These are phyloP conservation scores for Temnothorax longispinosus DNA, from an alignment of 1,140 invertebrate genomes.

Conservation along the genomic window DNA sequence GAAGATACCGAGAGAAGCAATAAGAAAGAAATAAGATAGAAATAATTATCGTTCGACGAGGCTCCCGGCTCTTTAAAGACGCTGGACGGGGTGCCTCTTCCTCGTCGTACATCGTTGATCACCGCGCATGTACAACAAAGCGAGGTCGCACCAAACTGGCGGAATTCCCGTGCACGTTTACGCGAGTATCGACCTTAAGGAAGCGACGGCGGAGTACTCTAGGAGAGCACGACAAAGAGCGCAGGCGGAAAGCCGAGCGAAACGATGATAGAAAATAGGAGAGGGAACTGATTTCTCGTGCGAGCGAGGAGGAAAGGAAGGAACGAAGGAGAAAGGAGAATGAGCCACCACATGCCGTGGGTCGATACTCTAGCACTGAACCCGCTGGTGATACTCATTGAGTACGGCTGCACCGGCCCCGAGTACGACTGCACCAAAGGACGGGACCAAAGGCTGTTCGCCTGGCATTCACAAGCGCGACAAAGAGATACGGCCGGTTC, in stretches of 20 bases:
- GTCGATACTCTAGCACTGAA: constrained; percentile 81
- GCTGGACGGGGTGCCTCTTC: constrained; percentile 33
- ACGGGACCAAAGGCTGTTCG: neutral
- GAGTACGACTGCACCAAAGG: constrained; percentile 29
- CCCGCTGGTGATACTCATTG: constrained; percentile 8
- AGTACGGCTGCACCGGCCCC: constrained; percentile 72
- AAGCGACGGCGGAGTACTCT: neutral
- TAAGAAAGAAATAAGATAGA: neutral
- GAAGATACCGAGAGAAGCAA: neutral
- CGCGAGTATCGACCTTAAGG: constrained; percentile 57
- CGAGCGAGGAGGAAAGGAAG: constrained; percentile 45
- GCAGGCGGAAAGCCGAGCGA: constrained; percentile 11
- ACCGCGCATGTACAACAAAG: constrained; percentile 75
- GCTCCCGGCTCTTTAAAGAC: constrained; percentile 13
- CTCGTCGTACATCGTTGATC: constrained; percentile 30
- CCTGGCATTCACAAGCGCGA: neutral
- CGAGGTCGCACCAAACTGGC: constrained; percentile 5
- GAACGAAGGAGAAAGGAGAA: constrained; percentile 67
- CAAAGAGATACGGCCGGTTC: neutral
- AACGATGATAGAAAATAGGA: constrained; percentile 37
- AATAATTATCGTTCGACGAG: neutral
- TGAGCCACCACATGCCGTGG: constrained; percentile 69
- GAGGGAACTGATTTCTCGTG: constrained; percentile 3
- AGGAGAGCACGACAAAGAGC: constrained; percentile 3
- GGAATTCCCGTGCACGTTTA: constrained; percentile 55